phyloP scores from a whole-genome alignment of 2,888 invertebrate genomes.

The Cephus rjabovi region DNA sequence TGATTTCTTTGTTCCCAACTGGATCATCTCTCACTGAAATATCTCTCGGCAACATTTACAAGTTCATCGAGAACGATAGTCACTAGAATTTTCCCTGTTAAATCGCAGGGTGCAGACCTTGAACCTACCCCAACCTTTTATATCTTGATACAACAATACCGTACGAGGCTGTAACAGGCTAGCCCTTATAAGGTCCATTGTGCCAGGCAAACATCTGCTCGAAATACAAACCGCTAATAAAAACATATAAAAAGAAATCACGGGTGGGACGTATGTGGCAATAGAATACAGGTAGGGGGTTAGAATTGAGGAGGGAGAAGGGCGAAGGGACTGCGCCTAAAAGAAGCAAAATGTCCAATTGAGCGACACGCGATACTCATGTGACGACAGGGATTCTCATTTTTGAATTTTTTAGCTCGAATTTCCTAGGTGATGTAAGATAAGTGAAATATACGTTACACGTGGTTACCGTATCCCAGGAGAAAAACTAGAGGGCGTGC shows the following conservation, averaged over 20 bases:
- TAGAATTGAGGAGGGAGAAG: background rate
- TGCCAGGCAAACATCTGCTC: conserved; percentile 59
- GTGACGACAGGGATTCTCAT: background rate
- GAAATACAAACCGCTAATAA: conserved; percentile 66
- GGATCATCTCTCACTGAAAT: background rate
- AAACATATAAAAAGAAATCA: conserved; percentile 46
- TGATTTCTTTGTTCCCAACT: background rate
- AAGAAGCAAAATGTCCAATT: conserved; percentile 3
- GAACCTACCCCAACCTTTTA: conserved; percentile 56
- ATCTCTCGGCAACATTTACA: background rate
- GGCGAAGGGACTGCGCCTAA: background rate
- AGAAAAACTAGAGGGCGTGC: background rate
- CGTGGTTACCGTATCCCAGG: background rate
- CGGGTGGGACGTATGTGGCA: background rate
- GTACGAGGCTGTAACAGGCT: conserved; percentile 55
- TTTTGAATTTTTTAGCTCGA: background rate
- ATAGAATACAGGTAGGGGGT: background rate
- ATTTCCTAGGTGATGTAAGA: background rate
- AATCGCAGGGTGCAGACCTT: background rate
- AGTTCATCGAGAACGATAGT: background rate
- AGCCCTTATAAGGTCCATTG: conserved; percentile 52
- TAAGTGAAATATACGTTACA: background rate
- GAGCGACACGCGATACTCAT: conserved; percentile 16
- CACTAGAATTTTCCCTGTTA: background rate
- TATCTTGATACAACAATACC: conserved; percentile 52